A percentile compares a stretch with the other conserved stretches of the same genome.
Conservation (phyloP, 2,113 vertebrate genomes). For the Nipponia nippon region DNA sequence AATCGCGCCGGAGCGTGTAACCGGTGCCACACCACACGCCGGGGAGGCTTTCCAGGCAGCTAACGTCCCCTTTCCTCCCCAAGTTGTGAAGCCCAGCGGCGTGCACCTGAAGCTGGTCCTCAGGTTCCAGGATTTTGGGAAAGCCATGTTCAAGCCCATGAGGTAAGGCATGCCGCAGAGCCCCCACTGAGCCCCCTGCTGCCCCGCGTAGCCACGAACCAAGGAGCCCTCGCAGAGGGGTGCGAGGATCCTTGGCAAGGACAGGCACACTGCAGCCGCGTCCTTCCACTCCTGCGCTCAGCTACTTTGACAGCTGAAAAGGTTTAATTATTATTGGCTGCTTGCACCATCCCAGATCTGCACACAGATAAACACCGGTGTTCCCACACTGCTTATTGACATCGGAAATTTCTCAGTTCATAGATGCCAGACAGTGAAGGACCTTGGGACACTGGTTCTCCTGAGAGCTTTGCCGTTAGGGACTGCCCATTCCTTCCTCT, state of each 20-base stretch:
- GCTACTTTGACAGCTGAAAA: neutral
- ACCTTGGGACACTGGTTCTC: neutral
- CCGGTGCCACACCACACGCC: rapidly evolving
- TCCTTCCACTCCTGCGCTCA: neutral
- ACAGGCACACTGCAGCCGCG: neutral
- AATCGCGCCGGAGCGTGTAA: rapidly evolving
- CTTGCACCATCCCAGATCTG: neutral
- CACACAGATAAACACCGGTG: rapidly evolving
- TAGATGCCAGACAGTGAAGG: neutral
- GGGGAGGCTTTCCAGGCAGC: neutral
- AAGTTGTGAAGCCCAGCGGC: conserved; percentile 96
- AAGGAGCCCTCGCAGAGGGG: neutral
- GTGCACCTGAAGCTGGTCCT: conserved; percentile 93
- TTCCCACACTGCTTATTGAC: neutral
- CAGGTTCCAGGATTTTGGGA: conserved; percentile 89
- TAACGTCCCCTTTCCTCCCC: neutral
- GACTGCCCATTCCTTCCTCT: neutral
- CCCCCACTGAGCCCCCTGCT: neutral
- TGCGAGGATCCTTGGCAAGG: neutral
- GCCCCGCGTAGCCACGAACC: rapidly evolving
- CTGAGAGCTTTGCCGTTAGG: neutral
- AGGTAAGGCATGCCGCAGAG: conserved; percentile 77
- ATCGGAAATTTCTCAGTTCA: rapidly evolving
- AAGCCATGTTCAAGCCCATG: conserved; percentile 98
- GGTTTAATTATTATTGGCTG: neutral